phyloP scores from a whole-genome alignment of 2,888 invertebrate genomes.

The Tetrapedia diversipes region DNA sequence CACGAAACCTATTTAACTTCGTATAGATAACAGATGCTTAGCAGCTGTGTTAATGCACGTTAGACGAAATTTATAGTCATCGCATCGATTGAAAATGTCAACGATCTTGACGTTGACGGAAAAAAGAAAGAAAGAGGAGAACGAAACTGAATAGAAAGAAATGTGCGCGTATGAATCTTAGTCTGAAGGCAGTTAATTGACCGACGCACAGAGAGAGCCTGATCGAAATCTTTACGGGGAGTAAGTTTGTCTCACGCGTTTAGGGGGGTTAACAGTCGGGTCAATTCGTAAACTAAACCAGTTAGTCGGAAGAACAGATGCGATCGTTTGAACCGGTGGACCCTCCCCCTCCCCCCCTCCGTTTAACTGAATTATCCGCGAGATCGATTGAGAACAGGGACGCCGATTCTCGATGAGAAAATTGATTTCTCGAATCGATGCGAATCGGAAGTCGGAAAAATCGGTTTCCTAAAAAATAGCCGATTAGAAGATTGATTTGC shows the following conservation, averaged over 20 bases:
- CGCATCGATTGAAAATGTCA: too few species aligned
- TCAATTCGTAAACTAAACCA: conserved; percentile 78
- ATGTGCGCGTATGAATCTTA: neutral
- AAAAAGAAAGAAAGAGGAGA: neutral
- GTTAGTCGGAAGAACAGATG: conserved; percentile 74
- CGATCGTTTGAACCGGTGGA: conserved; percentile 71
- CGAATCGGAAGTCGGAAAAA: too few species aligned
- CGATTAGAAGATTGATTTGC: too few species aligned
- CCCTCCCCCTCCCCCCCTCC: too few species aligned
- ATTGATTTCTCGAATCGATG: too few species aligned
- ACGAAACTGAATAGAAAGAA: neutral
- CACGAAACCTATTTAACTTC: conserved; percentile 8
- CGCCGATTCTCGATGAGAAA: too few species aligned
- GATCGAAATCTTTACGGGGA: conserved; percentile 27
- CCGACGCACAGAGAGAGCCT: conserved; percentile 21
- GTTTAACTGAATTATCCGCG: conserved; percentile 71
- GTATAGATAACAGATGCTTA: conserved; percentile 3
- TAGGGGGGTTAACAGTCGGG: conserved; percentile 78
- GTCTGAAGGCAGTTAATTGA: conserved; percentile 6
- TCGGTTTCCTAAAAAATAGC: too few species aligned
- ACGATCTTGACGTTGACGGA: too few species aligned
- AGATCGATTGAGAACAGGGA: conserved; percentile 67
- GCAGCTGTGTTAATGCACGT: neutral
- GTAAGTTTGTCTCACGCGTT: conserved; percentile 50
- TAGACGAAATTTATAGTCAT: conserved; percentile 8